A percentile compares a stretch with the other conserved stretches of the same genome.
These are phyloP conservation scores for Catostylus mosaicus DNA, from an alignment of 30 jellyfish, hydroid and myxozoan species.

Conservation along the genomic window DNA sequence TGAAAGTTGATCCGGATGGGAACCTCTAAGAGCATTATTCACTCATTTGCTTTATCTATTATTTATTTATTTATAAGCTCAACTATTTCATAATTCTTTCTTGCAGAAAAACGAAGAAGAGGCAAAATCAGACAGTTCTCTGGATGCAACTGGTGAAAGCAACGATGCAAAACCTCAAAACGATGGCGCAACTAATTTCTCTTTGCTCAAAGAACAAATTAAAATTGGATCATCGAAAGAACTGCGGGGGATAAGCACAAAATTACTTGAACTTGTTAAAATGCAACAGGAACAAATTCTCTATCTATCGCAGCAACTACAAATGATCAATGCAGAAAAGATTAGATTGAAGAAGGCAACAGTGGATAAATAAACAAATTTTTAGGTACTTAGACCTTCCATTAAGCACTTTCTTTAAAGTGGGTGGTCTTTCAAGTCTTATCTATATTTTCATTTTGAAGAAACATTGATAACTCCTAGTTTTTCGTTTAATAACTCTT, in stretches of 20 bases:
- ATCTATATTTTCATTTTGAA: too few relatives aligned
- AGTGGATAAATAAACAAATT: too few relatives aligned
- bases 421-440: too few relatives aligned
- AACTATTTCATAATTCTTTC: background rate
- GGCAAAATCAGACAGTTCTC: background rate
- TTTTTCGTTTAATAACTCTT: too few relatives aligned
- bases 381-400: too few relatives aligned
- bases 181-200: constrained; percentile 12
- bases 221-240: constrained; percentile 23
- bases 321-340: constrained; percentile 15
- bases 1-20: too few relatives aligned
- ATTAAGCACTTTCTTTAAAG: too few relatives aligned
- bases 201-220: constrained; percentile 6
- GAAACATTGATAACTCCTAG: too few relatives aligned
- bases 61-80: background rate
- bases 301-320: constrained; percentile 36
- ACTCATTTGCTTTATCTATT: background rate
- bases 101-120: background rate
- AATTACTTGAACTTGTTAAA: constrained; percentile 40
- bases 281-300: constrained; percentile 53
- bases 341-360: constrained; percentile 1
- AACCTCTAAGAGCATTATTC: background rate
- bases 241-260: constrained; percentile 1
- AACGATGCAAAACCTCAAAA: background rate
- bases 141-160: background rate